Percentiles rank a stretch among this genome's conserved stretches.
These are phyloP conservation scores for Arion vulgaris DNA, from an alignment of 1,140 invertebrate genomes.

Conservation along the genomic window DNA sequence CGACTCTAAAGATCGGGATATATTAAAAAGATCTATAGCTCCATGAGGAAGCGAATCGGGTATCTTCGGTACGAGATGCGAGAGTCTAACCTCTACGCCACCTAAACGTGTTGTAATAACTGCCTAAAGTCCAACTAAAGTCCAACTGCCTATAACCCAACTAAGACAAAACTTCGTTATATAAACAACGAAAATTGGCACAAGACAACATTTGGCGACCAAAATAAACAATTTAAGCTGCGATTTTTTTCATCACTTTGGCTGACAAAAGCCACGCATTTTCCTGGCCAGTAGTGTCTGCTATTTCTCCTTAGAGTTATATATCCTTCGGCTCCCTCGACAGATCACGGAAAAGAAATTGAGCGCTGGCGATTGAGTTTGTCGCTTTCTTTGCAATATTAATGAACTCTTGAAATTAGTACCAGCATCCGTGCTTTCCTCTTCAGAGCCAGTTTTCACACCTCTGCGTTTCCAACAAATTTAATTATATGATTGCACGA, in stretches of 20 bases:
- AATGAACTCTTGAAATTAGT: conserved; percentile 25
- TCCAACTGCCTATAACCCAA: too few relatives aligned
- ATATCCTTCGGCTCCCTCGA: not conserved
- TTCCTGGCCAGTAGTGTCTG: too few relatives aligned
- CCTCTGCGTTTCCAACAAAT: conserved; percentile 1
- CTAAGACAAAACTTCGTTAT: too few relatives aligned
- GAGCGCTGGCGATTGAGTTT: conserved; percentile 18
- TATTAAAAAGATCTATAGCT: too few relatives aligned
- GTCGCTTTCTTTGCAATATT: conserved; percentile 17
- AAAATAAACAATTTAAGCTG: not conserved
- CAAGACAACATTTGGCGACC: not conserved
- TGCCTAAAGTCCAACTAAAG: too few relatives aligned
- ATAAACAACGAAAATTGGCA: too few relatives aligned
- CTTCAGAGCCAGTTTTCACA: conserved; percentile 16
- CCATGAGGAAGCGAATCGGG: too few relatives aligned
- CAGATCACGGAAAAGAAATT: not conserved
- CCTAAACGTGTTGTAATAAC: too few relatives aligned
- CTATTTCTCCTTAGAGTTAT: not conserved
- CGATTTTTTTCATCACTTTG: conserved; percentile 7
- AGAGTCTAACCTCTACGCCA: too few relatives aligned
- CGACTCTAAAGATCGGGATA: too few relatives aligned
- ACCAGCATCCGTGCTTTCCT: conserved; percentile 1
- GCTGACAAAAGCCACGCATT: not conserved
- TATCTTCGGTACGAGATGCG: too few relatives aligned
- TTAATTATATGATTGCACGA: conserved; percentile 20